These are phyloP conservation scores for Cremastinae sp. DNA, from an alignment of 2,888 invertebrate genomes.

Conservation along the genomic window DNA sequence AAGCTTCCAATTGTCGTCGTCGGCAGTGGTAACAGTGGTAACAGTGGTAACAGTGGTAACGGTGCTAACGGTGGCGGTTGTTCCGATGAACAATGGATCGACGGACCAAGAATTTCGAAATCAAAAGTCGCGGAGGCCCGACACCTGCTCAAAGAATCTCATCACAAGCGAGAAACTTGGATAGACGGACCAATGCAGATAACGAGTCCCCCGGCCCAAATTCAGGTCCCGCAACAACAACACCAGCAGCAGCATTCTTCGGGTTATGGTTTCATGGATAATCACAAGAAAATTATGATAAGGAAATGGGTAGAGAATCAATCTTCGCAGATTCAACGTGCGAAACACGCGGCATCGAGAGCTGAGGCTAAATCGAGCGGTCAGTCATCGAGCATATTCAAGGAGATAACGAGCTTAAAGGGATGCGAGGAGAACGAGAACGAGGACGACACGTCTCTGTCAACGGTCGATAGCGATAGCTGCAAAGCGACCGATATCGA, in stretches of 20 bases:
- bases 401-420: constrained; percentile 85
- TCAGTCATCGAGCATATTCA: constrained; percentile 80
- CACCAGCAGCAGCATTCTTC: constrained; percentile 79
- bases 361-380: constrained; percentile 77
- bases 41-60: too few species aligned
- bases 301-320: constrained; percentile 96
- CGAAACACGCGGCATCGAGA: constrained; percentile 83
- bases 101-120: constrained; percentile 94
- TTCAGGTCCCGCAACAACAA: too few species aligned
- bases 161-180: constrained; percentile 95
- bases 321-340: constrained; percentile 89
- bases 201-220: constrained; percentile 80
- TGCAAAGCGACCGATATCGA: constrained; percentile 76
- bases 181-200: constrained; percentile 95
- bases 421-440: constrained; percentile 82
- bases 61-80: constrained; percentile 79
- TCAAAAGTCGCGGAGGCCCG: constrained; percentile 91
- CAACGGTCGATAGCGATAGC: constrained; percentile 76
- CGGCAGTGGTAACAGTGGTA: too few species aligned
- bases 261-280: constrained; percentile 95
- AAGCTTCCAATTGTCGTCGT: constrained; percentile 79
- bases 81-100: constrained; percentile 97
- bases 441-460: constrained; percentile 80
- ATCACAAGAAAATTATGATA: constrained; percentile 95
- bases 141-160: constrained; percentile 89